These are phyloP conservation scores for Dynastes tityus DNA, from an alignment of 2,888 invertebrate species.

Conservation along the genomic window DNA sequence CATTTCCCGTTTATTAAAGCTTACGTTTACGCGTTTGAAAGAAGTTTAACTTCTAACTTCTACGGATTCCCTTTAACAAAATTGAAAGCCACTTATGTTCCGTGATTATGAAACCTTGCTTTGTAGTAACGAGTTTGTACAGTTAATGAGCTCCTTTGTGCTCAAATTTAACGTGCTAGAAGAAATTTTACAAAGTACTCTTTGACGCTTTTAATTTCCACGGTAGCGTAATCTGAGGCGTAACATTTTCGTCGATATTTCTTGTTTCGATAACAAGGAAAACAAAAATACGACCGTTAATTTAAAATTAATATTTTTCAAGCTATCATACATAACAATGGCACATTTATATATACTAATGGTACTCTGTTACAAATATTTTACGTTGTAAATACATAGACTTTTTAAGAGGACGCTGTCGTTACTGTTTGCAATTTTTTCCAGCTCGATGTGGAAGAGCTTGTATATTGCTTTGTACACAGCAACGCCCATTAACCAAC, in stretches of 20 bases:
- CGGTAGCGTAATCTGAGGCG: not conserved
- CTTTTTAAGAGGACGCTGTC: not conserved
- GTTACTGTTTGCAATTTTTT: not conserved
- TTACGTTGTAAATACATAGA: too few relatives aligned
- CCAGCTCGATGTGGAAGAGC: not conserved
- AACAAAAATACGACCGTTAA: not conserved
- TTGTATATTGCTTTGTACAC: slow-evolving; percentile 10
- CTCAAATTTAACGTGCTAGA: slow-evolving; percentile 1
- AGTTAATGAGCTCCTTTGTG: slow-evolving; percentile 25
- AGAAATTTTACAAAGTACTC: slow-evolving; percentile 3
- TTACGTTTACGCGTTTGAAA: too few relatives aligned
- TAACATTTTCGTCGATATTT: not conserved
- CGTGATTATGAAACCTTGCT: not conserved
- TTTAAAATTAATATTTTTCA: not conserved
- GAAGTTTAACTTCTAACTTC: not conserved
- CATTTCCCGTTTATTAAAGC: too few relatives aligned
- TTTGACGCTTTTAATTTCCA: slow-evolving; percentile 15
- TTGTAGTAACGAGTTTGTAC: slow-evolving; percentile 1
- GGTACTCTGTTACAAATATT: too few relatives aligned
- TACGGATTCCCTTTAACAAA: not conserved
- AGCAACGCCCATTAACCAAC: not conserved
- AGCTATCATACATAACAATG: not conserved
- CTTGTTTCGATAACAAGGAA: not conserved
- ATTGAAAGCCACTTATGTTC: slow-evolving; percentile 1
- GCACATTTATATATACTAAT: too few relatives aligned